phyloP scores from a whole-genome alignment of 2,797 vertebrate genomes.

The Characodon lateralis region DNA sequence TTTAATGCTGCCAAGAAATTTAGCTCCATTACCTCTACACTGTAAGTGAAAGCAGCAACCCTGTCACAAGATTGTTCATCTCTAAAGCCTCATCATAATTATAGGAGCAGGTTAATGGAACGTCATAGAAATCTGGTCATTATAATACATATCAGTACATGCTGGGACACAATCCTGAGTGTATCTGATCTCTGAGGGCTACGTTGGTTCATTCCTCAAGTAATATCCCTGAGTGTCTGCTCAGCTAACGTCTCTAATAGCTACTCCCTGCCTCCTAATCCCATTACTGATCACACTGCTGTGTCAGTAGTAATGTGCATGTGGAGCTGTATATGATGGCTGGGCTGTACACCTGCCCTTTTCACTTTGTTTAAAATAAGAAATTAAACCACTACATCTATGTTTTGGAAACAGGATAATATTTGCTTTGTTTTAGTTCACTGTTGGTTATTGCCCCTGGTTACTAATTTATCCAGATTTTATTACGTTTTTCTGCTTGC shows the following conservation, averaged over 20 bases:
- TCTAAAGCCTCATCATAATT: slow-evolving; percentile 31
- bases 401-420: not conserved
- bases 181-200: slow-evolving; percentile 26
- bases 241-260: slow-evolving; percentile 51
- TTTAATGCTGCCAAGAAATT: slow-evolving; percentile 18
- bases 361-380: slow-evolving; percentile 17
- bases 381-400: slow-evolving; percentile 3
- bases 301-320: slow-evolving; percentile 54
- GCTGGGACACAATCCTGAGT: slow-evolving; percentile 24
- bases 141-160: slow-evolving; percentile 55
- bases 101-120: slow-evolving; percentile 42
- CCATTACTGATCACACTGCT: slow-evolving; percentile 68
- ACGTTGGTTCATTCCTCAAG: slow-evolving; percentile 52
- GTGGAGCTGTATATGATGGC: slow-evolving; percentile 22
- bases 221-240: slow-evolving; percentile 56
- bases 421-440: not conserved
- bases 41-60: slow-evolving; percentile 51
- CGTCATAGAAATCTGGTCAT: slow-evolving; percentile 48
- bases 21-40: slow-evolving; percentile 30
- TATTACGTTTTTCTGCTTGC: not conserved
- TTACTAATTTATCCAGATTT: no score
- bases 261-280: slow-evolving; percentile 57
- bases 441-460: not conserved
- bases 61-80: slow-evolving; percentile 23
- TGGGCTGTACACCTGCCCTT: slow-evolving; percentile 7